Percentiles rank a stretch among this genome's conserved stretches.
phyloP scores from a whole-genome alignment of 2,113 vertebrate genomes.

The Alosa alosa region DNA sequence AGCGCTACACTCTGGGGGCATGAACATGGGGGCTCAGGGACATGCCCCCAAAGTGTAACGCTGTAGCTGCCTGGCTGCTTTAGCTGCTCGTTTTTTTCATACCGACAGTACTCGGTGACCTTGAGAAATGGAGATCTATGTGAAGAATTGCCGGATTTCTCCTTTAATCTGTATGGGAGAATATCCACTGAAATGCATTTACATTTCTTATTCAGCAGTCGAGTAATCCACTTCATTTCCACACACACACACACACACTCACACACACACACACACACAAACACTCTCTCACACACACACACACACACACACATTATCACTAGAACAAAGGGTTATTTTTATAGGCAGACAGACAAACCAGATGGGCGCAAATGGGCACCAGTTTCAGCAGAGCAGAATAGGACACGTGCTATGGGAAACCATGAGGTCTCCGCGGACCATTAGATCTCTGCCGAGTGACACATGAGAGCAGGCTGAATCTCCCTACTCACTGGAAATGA shows the following conservation, averaged over 20 bases:
- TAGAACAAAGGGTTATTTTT: not conserved
- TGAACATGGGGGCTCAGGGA: no score
- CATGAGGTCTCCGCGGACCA: not conserved
- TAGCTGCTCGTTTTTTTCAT: no score
- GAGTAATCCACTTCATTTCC: constrained; percentile 1
- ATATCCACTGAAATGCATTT: not conserved
- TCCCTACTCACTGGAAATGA: not conserved
- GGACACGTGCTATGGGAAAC: not conserved
- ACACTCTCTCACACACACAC: no score
- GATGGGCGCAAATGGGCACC: not conserved
- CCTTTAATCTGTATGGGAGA: not conserved
- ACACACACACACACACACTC: not conserved
- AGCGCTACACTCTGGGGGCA: no score
- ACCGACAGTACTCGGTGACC: no score
- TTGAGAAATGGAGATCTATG: no score
- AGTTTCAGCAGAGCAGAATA: not conserved
- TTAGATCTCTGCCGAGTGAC: constrained; percentile 6
- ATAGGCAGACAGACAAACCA: constrained; percentile 22
- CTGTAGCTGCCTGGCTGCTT: no score
- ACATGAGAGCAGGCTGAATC: not conserved
- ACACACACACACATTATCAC: constrained; percentile 19
- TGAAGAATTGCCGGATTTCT: no score
- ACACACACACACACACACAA: not conserved
- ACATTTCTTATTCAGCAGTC: not conserved
- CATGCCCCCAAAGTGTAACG: no score